A percentile compares a stretch with the other conserved stretches of the same genome.
Conservation (phyloP, 2,113 vertebrate genomes). For the Brachionichthys hirsutus region DNA sequence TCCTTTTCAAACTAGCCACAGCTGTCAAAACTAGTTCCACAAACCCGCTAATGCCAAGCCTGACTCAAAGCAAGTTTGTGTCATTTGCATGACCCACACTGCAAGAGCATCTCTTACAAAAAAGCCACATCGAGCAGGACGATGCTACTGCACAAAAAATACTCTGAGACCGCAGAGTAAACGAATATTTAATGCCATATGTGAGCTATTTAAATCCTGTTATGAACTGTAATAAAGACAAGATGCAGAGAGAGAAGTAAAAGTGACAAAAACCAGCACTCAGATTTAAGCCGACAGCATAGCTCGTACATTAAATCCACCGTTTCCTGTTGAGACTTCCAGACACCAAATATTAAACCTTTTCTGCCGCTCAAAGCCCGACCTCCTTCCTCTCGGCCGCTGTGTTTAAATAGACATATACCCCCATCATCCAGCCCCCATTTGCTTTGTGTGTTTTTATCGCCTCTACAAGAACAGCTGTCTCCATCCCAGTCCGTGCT, state of each 20-base stretch:
- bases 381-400: conserved; percentile 36
- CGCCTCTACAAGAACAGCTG: conserved; percentile 62
- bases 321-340: not conserved
- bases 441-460: conserved; percentile 62
- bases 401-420: conserved; percentile 48
- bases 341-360: conserved; percentile 24
- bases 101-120: no score
- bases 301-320: no score
- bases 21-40: conserved; percentile 29
- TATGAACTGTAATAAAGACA: no score
- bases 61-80: conserved; percentile 18
- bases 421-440: conserved; percentile 34
- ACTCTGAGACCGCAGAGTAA: no score
- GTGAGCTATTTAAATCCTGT: no score
- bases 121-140: no score
- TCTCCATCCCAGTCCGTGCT: conserved; percentile 39
- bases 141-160: no score
- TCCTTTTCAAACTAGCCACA: conserved; percentile 41
- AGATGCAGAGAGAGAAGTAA: no score
- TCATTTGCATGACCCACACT: not conserved
- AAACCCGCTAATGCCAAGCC: conserved; percentile 13
- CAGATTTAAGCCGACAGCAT: no score
- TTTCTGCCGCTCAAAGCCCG: conserved; percentile 8
- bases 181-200: no score
- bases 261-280: no score